Evolutionary conservation across 1,140 invertebrate species (phyloP).

Genomic region (Musca domestica): DNA sequence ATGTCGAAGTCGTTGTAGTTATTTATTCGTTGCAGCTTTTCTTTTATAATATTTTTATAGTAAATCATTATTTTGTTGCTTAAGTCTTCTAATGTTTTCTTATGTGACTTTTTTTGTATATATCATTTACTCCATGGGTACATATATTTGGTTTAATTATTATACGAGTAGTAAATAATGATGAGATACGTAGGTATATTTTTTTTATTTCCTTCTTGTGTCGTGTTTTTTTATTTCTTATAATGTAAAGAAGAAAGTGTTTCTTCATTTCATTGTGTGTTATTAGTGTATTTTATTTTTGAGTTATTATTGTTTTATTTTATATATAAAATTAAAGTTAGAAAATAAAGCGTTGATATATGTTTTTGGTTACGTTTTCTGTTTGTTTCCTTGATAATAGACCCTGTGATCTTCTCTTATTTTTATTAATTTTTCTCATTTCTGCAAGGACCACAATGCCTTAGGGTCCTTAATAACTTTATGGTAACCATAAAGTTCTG

Average conservation of each 20-base stretch:
- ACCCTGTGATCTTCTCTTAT: neutral
- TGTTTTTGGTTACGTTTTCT: neutral
- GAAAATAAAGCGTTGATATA: conserved; percentile 18
- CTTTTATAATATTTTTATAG: too few relatives aligned
- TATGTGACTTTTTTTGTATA: conserved; percentile 1
- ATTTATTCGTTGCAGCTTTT: too few relatives aligned
- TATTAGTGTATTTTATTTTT: too few relatives aligned
- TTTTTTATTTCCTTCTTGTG: neutral
- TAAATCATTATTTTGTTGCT: neutral
- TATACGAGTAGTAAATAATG: conserved; percentile 1
- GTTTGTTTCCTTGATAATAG: conserved; percentile 4
- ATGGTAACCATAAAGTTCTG: too few relatives aligned
- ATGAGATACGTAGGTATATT: conserved; percentile 13
- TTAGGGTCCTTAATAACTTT: too few relatives aligned
- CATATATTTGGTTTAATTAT: neutral
- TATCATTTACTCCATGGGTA: neutral
- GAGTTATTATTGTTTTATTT: neutral
- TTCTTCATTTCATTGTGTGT: neutral
- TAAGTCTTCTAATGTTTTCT: conserved; percentile 17
- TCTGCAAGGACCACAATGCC: too few relatives aligned
- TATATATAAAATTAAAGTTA: conserved; percentile 19
- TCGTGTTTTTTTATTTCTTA: neutral
- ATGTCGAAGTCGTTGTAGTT: too few relatives aligned
- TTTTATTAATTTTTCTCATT: conserved; percentile 10
- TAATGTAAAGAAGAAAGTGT: conserved; percentile 1